Evolutionary conservation across 2,113 vertebrate species (phyloP).

Genomic region (Tilapia sparmanii): DNA sequence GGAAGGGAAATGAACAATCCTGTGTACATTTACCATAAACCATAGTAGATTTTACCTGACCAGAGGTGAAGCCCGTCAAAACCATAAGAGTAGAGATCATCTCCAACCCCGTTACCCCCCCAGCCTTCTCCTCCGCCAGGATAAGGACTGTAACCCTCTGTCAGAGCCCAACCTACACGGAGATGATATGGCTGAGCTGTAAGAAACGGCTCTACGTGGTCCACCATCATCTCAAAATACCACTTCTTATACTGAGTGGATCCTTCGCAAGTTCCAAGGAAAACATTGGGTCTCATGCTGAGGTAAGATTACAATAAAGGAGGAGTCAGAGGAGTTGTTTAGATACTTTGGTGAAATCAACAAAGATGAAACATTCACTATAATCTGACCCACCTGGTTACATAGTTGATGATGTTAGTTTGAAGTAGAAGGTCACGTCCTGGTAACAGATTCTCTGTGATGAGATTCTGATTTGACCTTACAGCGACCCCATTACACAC

Average conservation of each 20-base stretch:
- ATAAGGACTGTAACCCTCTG: constrained; percentile 88
- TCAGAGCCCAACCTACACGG: constrained; percentile 88
- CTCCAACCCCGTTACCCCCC: constrained; percentile 87
- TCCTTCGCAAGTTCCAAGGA: constrained; percentile 85
- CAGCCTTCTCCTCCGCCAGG: constrained; percentile 90
- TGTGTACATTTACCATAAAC: not conserved
- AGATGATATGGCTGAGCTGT: constrained; percentile 81
- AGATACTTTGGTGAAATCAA: no score
- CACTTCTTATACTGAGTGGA: constrained; percentile 88
- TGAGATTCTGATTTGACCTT: constrained; percentile 92
- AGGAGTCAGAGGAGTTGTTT: not conserved
- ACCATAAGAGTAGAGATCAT: constrained; percentile 87
- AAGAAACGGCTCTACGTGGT: constrained; percentile 80
- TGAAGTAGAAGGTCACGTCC: constrained; percentile 87
- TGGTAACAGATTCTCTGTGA: constrained; percentile 90
- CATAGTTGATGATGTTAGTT: constrained; percentile 87
- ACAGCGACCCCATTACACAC: constrained; percentile 93
- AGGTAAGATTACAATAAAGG: not conserved
- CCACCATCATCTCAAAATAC: constrained; percentile 92
- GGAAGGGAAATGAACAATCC: not conserved
- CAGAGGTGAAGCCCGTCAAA: constrained; percentile 88
- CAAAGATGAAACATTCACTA: not conserved
- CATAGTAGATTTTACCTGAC: constrained; percentile 74
- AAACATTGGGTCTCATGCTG: constrained; percentile 92
- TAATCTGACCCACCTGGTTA: constrained; percentile 76